phyloP scores from a whole-genome alignment of 2,888 invertebrate species.

The Odontocolon sp. region DNA sequence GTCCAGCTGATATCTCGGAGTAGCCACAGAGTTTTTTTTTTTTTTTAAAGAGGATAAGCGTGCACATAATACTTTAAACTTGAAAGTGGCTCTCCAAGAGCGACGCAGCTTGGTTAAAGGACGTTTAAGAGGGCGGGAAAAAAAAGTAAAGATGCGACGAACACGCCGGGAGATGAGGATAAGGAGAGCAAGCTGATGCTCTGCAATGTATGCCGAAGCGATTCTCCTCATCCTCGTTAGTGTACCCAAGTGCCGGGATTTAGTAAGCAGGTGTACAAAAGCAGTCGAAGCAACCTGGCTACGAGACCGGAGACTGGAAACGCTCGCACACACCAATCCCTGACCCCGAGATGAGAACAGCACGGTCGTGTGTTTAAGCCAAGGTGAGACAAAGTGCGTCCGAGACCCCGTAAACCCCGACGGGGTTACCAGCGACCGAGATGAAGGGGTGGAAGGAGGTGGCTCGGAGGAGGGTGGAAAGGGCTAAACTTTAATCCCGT shows the following conservation, averaged over 20 bases:
- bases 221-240: slow-evolving; percentile 60
- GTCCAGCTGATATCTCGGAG: slow-evolving; percentile 58
- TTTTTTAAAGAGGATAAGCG: slow-evolving; percentile 24
- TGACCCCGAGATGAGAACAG: not conserved
- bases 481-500: slow-evolving; percentile 73
- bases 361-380: slow-evolving; percentile 1
- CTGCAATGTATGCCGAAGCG: slow-evolving; percentile 53
- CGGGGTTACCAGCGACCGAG: slow-evolving; percentile 4
- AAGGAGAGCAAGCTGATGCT: slow-evolving; percentile 56
- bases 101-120: slow-evolving; percentile 1
- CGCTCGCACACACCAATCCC: not conserved
- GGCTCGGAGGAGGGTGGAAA: slow-evolving; percentile 13
- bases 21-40: not conserved
- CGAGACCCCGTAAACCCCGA: slow-evolving; percentile 34
- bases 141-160: slow-evolving; percentile 1
- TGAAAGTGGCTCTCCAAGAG: slow-evolving; percentile 1
- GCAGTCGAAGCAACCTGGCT: slow-evolving; percentile 16
- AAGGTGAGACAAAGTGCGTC: slow-evolving; percentile 55
- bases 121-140: slow-evolving; percentile 13
- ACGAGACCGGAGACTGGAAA: slow-evolving; percentile 18
- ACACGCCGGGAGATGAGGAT: slow-evolving; percentile 27
- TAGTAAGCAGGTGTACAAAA: slow-evolving; percentile 58
- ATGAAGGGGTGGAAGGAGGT: not conserved
- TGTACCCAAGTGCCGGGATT: slow-evolving; percentile 56
- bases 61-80: slow-evolving; percentile 27